phyloP scores from a whole-genome alignment of 1,140 invertebrate genomes.

The Planococcus citri region DNA sequence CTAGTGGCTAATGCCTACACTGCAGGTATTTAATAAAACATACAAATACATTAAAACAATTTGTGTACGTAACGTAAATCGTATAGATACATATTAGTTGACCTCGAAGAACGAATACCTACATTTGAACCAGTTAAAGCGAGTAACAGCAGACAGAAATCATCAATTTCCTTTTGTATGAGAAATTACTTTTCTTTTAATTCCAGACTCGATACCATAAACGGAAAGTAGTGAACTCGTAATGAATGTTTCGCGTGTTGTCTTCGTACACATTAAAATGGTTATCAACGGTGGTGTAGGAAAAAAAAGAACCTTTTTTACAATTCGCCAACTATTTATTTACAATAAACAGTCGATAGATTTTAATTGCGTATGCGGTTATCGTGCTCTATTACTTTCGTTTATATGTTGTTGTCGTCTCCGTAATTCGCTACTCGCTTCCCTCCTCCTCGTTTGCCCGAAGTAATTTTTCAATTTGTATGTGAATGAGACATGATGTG shows the following conservation, averaged over 20 bases:
- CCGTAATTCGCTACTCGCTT: too few species aligned
- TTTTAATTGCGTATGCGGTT: too few species aligned
- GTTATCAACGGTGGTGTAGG: not conserved
- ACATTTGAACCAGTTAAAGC: slow-evolving; percentile 3
- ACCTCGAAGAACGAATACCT: not conserved
- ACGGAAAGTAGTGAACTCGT: not conserved
- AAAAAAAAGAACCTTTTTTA: too few species aligned
- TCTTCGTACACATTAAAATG: not conserved
- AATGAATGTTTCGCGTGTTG: slow-evolving; percentile 1
- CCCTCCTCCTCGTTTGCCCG: too few species aligned
- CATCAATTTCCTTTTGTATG: not conserved
- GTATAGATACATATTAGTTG: not conserved
- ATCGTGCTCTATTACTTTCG: too few species aligned
- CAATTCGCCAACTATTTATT: too few species aligned
- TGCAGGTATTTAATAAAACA: too few species aligned
- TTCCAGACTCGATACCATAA: slow-evolving; percentile 6
- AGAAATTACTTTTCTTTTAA: slow-evolving; percentile 8
- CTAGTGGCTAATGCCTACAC: too few species aligned
- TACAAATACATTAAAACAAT: not conserved
- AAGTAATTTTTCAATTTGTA: too few species aligned
- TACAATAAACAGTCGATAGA: too few species aligned
- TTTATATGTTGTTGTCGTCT: too few species aligned
- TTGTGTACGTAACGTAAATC: not conserved
- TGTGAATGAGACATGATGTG: too few species aligned
- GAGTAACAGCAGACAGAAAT: slow-evolving; percentile 1